A percentile compares a stretch with the other conserved stretches of the same genome.
Conservation (phyloP, 2,113 vertebrate genomes). For the Hypocryptadius cinnamomeus region DNA sequence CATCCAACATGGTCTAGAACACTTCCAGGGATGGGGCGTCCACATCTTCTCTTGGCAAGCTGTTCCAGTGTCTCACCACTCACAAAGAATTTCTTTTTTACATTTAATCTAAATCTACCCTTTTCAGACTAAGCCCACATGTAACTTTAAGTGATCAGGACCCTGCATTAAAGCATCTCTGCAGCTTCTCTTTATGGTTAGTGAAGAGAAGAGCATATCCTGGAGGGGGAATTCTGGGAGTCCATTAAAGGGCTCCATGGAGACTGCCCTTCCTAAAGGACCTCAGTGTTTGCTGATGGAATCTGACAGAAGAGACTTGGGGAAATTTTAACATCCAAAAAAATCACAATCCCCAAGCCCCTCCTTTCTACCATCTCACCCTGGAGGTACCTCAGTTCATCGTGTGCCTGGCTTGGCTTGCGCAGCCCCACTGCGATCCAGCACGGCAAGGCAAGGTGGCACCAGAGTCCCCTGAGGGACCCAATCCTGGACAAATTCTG, state of each 20-base stretch:
- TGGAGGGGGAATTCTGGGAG: not conserved
- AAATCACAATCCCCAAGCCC: not conserved
- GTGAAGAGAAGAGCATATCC: not conserved
- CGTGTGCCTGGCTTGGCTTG: not conserved
- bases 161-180: not conserved
- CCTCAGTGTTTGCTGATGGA: not conserved
- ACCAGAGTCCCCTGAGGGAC: not conserved
- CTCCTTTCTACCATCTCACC: not conserved
- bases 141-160: not conserved
- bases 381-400: not conserved
- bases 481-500: conserved; percentile 1
- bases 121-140: not conserved
- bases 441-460: not conserved
- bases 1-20: not conserved
- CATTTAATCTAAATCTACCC: not conserved
- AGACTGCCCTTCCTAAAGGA: not conserved
- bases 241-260: not conserved
- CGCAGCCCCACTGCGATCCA: not conserved
- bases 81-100: not conserved
- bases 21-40: not conserved
- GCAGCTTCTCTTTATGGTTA: not conserved
- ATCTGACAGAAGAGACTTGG: not conserved
- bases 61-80: not conserved
- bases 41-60: not conserved
- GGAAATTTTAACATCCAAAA: not conserved